These are phyloP conservation scores for Cryptoprocta ferox DNA, from an alignment of 2,797 vertebrate species.

Conservation along the genomic window DNA sequence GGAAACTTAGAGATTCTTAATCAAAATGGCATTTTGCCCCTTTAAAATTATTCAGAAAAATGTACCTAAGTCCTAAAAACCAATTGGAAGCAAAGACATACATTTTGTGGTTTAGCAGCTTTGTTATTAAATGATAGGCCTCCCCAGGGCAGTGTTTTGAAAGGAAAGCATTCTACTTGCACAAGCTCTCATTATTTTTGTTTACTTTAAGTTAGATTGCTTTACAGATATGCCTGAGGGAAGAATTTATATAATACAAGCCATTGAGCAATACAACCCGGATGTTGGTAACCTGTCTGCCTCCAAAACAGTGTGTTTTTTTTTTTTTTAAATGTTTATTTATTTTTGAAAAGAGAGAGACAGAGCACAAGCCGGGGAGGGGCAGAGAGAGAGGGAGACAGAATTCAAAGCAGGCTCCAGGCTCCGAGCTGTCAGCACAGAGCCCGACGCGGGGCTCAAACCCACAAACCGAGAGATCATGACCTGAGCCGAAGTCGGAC, in stretches of 20 bases:
- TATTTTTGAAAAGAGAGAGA: too few relatives aligned
- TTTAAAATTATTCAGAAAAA: constrained; percentile 8
- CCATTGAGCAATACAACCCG: not conserved
- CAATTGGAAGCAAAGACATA: not conserved
- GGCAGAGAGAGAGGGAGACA: too few relatives aligned
- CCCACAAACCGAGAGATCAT: too few relatives aligned
- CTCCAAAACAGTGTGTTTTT: not conserved
- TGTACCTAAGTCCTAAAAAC: not conserved
- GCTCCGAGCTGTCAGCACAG: too few relatives aligned
- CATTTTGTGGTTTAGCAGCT: not conserved
- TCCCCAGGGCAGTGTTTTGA: not conserved
- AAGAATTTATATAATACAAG: not conserved
- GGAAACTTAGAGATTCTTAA: not conserved
- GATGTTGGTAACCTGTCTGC: not conserved
- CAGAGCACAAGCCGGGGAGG: too few relatives aligned
- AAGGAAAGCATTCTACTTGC: not conserved
- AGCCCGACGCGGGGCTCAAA: too few relatives aligned
- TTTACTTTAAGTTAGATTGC: not conserved
- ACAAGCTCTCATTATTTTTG: not conserved
- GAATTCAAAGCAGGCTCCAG: too few relatives aligned
- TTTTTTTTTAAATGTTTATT: too few relatives aligned
- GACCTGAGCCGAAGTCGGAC: too few relatives aligned
- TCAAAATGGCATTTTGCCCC: not conserved
- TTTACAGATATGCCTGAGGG: not conserved
- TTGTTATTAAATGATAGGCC: not conserved